phyloP scores from a whole-genome alignment of 2,113 vertebrate genomes.

The Muntiacus muntjak region DNA sequence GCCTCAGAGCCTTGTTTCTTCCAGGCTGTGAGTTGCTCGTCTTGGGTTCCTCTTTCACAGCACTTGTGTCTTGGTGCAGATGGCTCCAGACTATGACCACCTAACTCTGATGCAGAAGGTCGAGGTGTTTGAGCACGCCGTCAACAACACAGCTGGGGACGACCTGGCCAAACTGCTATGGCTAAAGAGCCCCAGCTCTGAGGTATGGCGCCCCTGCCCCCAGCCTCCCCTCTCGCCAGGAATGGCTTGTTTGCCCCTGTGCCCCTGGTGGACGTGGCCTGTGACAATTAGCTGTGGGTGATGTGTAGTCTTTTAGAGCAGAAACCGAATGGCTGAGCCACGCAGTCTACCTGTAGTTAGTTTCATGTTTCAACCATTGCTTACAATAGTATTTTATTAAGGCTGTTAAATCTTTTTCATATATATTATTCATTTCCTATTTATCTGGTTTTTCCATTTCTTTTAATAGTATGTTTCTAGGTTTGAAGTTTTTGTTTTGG shows the following conservation, averaged over 20 bases:
- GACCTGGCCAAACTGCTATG: conserved; percentile 97
- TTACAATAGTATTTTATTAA: neutral
- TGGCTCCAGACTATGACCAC: conserved; percentile 99
- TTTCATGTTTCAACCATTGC: neutral
- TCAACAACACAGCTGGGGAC: conserved; percentile 97
- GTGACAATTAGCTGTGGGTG: accelerated
- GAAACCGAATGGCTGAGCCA: neutral
- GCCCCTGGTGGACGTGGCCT: neutral
- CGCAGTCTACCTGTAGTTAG: neutral
- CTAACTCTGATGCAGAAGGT: conserved; percentile 99
- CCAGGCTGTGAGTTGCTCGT: neutral
- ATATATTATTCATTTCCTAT: neutral
- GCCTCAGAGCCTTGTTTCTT: neutral
- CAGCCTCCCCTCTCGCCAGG: accelerated
- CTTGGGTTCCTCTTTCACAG: neutral
- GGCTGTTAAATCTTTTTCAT: neutral
- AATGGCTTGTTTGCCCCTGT: accelerated
- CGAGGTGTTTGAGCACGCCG: conserved; percentile 98
- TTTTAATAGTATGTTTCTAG: neutral
- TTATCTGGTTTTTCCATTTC: neutral
- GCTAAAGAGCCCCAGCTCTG: conserved; percentile 98
- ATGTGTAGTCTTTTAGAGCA: neutral
- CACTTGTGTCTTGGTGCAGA: conserved; percentile 79
- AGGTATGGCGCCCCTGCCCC: conserved; percentile 80
- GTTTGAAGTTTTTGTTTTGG: neutral